phyloP scores from a whole-genome alignment of 1,140 invertebrate genomes.

The Drosophila orosa region DNA sequence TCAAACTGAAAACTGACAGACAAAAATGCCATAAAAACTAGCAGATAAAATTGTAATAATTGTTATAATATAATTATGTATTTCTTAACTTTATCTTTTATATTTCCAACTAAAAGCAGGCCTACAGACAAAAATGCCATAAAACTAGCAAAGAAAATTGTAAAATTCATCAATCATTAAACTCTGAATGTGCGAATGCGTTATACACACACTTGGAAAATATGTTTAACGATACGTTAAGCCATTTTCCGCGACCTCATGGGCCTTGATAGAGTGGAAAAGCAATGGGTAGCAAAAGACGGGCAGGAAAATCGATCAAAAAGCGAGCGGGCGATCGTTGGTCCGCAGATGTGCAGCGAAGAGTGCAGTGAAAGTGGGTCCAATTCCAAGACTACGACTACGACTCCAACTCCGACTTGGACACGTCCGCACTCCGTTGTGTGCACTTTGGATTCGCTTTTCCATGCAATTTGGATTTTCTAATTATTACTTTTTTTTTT shows the following conservation, averaged over 20 bases:
- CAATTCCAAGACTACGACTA: constrained; percentile 15
- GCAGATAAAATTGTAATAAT: no score
- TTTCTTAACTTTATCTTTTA: neutral
- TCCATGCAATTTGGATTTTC: constrained; percentile 57
- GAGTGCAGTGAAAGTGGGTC: constrained; percentile 76
- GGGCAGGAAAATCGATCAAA: constrained; percentile 49
- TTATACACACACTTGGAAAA: constrained; percentile 2
- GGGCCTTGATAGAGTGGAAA: constrained; percentile 16
- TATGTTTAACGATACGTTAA: constrained; percentile 6
- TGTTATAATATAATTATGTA: no score
- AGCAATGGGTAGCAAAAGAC: constrained; percentile 13
- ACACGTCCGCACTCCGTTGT: constrained; percentile 40
- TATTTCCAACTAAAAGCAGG: neutral
- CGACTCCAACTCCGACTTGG: constrained; percentile 13
- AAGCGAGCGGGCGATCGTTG: constrained; percentile 41
- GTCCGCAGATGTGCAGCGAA: constrained; percentile 67
- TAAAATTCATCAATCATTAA: constrained; percentile 18
- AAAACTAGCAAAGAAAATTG: constrained; percentile 1
- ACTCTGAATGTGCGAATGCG: constrained; percentile 7
- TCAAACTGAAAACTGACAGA: no score
- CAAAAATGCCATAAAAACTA: no score
- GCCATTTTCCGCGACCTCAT: constrained; percentile 37
- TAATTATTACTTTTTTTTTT: constrained; percentile 52
- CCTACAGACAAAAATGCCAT: neutral
- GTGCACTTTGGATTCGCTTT: constrained; percentile 59